Percentiles rank a stretch among this genome's conserved stretches.
Evolutionary conservation across 2,888 invertebrate species (phyloP).

Genomic region (Thalpophila matura): DNA sequence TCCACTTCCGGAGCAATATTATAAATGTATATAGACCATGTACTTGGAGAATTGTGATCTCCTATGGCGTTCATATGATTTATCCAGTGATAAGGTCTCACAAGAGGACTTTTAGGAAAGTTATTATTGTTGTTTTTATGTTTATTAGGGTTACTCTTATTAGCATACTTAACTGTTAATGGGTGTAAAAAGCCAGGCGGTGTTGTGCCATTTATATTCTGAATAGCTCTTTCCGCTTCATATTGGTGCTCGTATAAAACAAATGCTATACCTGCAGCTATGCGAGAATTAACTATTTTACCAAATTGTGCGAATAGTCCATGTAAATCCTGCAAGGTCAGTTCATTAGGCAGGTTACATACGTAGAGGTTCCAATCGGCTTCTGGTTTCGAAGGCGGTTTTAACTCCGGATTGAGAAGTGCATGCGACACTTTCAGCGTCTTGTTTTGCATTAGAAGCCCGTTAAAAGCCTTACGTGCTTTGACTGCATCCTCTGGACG

Average conservation of each 20-base stretch:
- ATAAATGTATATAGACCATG: conserved; percentile 90
- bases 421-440: conserved; percentile 90
- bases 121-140: conserved; percentile 89
- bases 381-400: conserved; percentile 89
- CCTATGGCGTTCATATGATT: conserved; percentile 88
- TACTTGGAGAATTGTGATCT: conserved; percentile 88
- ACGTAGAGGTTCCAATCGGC: conserved; percentile 91
- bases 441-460: conserved; percentile 90
- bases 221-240: conserved; percentile 89
- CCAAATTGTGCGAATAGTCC: conserved; percentile 90
- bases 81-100: conserved; percentile 89
- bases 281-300: conserved; percentile 90
- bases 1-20: conserved; percentile 89
- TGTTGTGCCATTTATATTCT: conserved; percentile 86
- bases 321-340: conserved; percentile 90
- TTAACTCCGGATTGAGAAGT: conserved; percentile 87
- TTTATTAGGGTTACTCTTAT: conserved; percentile 90
- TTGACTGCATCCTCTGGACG: conserved; percentile 88
- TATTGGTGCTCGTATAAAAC: conserved; percentile 89
- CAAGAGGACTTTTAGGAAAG: conserved; percentile 85
- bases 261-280: conserved; percentile 90
- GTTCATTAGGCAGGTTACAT: conserved; percentile 90
- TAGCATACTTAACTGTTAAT: conserved; percentile 90
- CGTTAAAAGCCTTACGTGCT: conserved; percentile 89
- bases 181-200: conserved; percentile 90